Percentiles rank a stretch among this genome's conserved stretches.
Evolutionary conservation across 2,888 invertebrate genomes (phyloP).

Genomic region (Temnothorax rugatulus): DNA sequence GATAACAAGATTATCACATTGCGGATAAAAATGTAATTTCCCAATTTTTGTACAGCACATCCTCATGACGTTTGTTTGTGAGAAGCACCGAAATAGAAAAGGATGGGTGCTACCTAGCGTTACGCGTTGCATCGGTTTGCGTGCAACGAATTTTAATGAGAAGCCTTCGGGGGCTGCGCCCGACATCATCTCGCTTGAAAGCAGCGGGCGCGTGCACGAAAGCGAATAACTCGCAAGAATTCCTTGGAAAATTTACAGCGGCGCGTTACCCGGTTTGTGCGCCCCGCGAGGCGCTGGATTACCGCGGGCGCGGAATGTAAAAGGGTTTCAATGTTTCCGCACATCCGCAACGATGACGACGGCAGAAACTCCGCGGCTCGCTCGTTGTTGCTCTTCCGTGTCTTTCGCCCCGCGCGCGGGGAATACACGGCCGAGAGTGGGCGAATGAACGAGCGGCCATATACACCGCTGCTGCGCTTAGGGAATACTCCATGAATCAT

Average conservation of each 20-base stretch:
- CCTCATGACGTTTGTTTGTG: neutral
- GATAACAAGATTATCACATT: neutral
- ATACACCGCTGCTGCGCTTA: conserved; percentile 56
- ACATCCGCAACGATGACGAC: conserved; percentile 58
- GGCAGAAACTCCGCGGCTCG: conserved; percentile 55
- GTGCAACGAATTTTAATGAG: conserved; percentile 54
- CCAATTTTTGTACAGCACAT: neutral
- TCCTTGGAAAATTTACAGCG: conserved; percentile 68
- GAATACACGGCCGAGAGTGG: conserved; percentile 33
- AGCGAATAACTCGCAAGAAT: conserved; percentile 62
- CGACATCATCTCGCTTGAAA: conserved; percentile 46
- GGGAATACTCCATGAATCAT: conserved; percentile 74
- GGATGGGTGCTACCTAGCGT: conserved; percentile 15
- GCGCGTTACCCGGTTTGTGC: conserved; percentile 52
- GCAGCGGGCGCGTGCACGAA: conserved; percentile 42
- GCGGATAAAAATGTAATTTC: neutral
- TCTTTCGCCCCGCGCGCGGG: conserved; percentile 30
- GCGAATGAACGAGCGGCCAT: conserved; percentile 32
- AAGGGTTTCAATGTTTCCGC: conserved; percentile 74
- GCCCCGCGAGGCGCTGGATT: conserved; percentile 62
- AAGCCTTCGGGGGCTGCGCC: conserved; percentile 35
- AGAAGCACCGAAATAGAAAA: conserved; percentile 18
- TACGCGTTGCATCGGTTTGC: conserved; percentile 41
- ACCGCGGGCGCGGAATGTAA: conserved; percentile 67
- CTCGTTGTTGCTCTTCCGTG: conserved; percentile 33